phyloP scores from a whole-genome alignment of 2,888 invertebrate species.

The Zelleria hepariella region DNA sequence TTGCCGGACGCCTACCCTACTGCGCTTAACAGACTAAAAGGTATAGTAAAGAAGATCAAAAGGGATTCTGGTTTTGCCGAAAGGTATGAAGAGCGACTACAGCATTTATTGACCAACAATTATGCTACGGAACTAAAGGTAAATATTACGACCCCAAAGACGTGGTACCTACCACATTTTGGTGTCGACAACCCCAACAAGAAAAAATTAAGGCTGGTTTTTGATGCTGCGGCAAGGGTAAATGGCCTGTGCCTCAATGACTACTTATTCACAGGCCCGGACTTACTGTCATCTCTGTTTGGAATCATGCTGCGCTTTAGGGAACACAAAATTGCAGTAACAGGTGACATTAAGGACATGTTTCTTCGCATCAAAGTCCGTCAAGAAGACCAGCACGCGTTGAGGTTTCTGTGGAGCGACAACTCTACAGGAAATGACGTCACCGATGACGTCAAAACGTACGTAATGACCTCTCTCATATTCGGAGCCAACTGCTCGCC shows the following conservation, averaged over 20 bases:
- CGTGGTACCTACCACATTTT: slow-evolving; percentile 36
- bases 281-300: slow-evolving; percentile 23
- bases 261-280: slow-evolving; percentile 27
- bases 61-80: background rate
- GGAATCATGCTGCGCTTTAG: slow-evolving; percentile 30
- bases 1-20: background rate
- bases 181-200: slow-evolving; percentile 23
- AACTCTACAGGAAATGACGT: slow-evolving; percentile 7
- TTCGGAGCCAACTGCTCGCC: slow-evolving; percentile 11
- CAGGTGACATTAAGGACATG: slow-evolving; percentile 22
- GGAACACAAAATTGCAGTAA: slow-evolving; percentile 23
- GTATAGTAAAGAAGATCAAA: background rate
- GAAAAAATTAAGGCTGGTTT: slow-evolving; percentile 22
- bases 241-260: slow-evolving; percentile 23
- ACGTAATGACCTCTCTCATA: slow-evolving; percentile 22
- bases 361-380: slow-evolving; percentile 22
- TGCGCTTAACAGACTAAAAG: background rate
- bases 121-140: too few species aligned
- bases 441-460: slow-evolving; percentile 6
- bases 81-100: background rate
- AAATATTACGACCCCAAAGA: too few species aligned
- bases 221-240: slow-evolving; percentile 26
- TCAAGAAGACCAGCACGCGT: slow-evolving; percentile 20
- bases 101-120: too few species aligned
- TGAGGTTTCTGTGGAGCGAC: slow-evolving; percentile 24